A percentile compares a stretch with the other conserved stretches of the same genome.
Conservation (phyloP, 2,888 invertebrate species). For the Andrena minutula region DNA sequence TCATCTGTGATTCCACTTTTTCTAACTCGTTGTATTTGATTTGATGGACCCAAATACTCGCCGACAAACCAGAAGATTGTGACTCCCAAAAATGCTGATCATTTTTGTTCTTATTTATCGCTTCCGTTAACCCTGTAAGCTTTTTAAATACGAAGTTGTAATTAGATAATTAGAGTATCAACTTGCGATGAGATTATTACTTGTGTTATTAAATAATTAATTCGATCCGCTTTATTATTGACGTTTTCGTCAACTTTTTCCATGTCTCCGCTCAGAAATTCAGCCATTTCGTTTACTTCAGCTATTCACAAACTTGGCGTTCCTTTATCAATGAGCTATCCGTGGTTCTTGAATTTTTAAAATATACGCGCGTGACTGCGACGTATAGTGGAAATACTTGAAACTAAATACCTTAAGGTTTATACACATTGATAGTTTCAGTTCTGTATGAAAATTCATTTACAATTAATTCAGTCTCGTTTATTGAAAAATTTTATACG, state of each 20-base stretch:
- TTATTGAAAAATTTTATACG: not conserved
- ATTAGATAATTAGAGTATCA: not conserved
- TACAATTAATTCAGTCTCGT: not conserved
- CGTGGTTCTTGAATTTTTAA: not conserved
- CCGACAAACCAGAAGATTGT: constrained; percentile 10
- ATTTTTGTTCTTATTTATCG: constrained; percentile 2
- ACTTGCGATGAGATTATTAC: constrained; percentile 19
- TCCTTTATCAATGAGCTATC: not conserved
- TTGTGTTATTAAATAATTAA: constrained; percentile 39
- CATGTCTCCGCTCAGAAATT: not conserved
- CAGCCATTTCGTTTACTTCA: not conserved
- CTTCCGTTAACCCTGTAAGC: constrained; percentile 13
- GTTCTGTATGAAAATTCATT: no score
- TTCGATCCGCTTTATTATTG: constrained; percentile 8
- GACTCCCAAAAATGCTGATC: not conserved
- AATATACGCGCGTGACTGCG: no score
- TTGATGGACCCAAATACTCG: constrained; percentile 21
- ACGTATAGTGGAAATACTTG: no score
- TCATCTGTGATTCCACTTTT: constrained; percentile 2
- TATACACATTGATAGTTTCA: no score
- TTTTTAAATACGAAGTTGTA: constrained; percentile 1
- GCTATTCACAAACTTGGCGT: not conserved
- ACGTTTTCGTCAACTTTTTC: not conserved
- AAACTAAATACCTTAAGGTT: no score
- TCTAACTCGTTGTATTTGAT: constrained; percentile 20